phyloP scores from a whole-genome alignment of 2,888 invertebrate genomes.

The Litoditis marina region DNA sequence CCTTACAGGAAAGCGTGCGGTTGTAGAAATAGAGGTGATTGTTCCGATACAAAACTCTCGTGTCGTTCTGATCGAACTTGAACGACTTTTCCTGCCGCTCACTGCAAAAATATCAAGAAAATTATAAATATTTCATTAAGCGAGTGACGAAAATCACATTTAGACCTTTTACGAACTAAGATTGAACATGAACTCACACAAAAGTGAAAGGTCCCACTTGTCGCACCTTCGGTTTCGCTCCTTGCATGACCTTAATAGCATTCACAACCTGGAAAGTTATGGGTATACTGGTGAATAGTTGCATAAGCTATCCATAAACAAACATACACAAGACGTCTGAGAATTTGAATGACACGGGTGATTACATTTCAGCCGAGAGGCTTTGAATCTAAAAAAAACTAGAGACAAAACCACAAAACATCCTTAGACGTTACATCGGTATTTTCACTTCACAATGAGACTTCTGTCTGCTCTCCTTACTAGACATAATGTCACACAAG shows the following conservation, averaged over 20 bases:
- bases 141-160: not conserved
- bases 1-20: conserved; percentile 38
- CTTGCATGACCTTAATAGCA: conserved; percentile 25
- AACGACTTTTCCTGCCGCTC: conserved; percentile 49
- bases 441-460: too few relatives aligned
- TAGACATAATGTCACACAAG: too few relatives aligned
- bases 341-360: too few relatives aligned
- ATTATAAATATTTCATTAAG: not conserved
- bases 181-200: conserved; percentile 30
- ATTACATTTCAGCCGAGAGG: not conserved
- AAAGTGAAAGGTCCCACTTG: conserved; percentile 44
- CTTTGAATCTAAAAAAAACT: too few relatives aligned
- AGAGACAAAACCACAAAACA: too few relatives aligned
- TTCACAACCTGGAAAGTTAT: conserved; percentile 30
- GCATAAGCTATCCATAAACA: not conserved
- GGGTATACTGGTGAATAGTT: not conserved
- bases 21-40: conserved; percentile 47
- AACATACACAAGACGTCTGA: not conserved
- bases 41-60: conserved; percentile 52
- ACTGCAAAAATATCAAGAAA: conserved; percentile 21
- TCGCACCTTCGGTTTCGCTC: conserved; percentile 34
- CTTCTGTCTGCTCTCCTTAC: too few relatives aligned
- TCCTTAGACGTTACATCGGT: too few relatives aligned
- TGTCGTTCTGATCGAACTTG: conserved; percentile 42
- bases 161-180: not conserved